These are phyloP conservation scores for Oryzias curvinotus DNA, from an alignment of 2,113 vertebrate species.

Conservation along the genomic window DNA sequence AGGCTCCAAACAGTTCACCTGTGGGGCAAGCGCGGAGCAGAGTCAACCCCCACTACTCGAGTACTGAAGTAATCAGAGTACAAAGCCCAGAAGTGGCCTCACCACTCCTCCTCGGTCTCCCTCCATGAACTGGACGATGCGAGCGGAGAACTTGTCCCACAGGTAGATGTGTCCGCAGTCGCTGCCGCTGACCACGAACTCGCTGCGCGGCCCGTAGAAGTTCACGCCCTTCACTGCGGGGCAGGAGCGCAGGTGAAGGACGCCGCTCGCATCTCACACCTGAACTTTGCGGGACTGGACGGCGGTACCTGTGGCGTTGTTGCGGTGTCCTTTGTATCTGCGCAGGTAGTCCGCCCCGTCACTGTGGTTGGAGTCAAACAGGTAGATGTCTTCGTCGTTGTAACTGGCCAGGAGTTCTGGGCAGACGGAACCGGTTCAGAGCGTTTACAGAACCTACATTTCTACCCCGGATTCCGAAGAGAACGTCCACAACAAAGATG, in stretches of 20 bases:
- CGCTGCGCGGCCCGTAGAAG: slow-evolving; percentile 90
- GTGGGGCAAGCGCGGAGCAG: background rate
- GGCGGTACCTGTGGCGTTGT: slow-evolving; percentile 88
- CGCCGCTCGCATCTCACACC: background rate
- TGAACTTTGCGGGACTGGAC: background rate
- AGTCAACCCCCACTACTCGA: background rate
- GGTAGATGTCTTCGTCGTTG: slow-evolving; percentile 96
- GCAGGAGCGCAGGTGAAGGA: background rate
- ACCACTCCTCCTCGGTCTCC: slow-evolving; percentile 95
- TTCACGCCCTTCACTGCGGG: slow-evolving; percentile 90
- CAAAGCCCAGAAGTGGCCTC: slow-evolving; percentile 50
- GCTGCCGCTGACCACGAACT: slow-evolving; percentile 93
- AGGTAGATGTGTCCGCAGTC: slow-evolving; percentile 95
- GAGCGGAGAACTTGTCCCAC: slow-evolving; percentile 93
- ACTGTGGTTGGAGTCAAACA: slow-evolving; percentile 92
- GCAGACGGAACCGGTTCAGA: slow-evolving; percentile 2
- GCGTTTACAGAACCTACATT: background rate
- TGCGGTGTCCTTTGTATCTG: slow-evolving; percentile 93
- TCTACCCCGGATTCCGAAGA: background rate
- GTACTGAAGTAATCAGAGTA: too few species aligned
- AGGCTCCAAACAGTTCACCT: slow-evolving; percentile 96
- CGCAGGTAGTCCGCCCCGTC: slow-evolving; percentile 89
- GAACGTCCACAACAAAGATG: too few species aligned
- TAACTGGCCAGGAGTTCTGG: slow-evolving; percentile 93
- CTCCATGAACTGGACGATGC: slow-evolving; percentile 94